Evolutionary conservation across 2,797 vertebrate species (phyloP).

Genomic region (Spea hammondii): DNA sequence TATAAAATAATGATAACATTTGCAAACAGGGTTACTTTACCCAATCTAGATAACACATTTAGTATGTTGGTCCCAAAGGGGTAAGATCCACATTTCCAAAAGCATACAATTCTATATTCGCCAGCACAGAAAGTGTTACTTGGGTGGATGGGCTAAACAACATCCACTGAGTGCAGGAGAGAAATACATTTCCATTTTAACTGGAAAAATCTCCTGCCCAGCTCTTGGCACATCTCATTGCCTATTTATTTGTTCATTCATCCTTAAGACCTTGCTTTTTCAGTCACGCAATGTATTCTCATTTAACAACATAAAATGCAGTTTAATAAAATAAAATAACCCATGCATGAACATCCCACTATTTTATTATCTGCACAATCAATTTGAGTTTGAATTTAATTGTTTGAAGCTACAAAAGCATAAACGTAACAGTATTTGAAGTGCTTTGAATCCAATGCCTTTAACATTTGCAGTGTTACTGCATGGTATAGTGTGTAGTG

Average conservation of each 20-base stretch:
- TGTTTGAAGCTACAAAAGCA: not conserved
- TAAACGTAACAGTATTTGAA: not conserved
- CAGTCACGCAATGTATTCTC: not conserved
- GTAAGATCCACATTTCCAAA: too few relatives aligned
- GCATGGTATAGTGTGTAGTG: too few relatives aligned
- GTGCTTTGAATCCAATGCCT: not conserved
- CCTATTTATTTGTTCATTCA: not conserved
- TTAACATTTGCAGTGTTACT: too few relatives aligned
- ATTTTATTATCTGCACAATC: slow-evolving; percentile 7
- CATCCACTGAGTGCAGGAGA: not conserved
- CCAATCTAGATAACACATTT: too few relatives aligned
- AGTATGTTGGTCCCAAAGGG: too few relatives aligned
- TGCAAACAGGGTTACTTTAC: too few relatives aligned
- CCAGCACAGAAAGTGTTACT: too few relatives aligned
- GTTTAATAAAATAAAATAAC: slow-evolving; percentile 4
- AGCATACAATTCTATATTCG: too few relatives aligned
- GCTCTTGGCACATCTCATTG: not conserved
- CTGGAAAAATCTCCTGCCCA: not conserved
- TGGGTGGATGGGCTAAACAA: too few relatives aligned
- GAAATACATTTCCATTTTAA: not conserved
- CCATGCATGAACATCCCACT: not conserved
- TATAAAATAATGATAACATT: too few relatives aligned
- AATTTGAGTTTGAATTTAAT: not conserved
- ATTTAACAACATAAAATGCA: slow-evolving; percentile 8
- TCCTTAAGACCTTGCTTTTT: slow-evolving; percentile 8